Evolutionary conservation across 2,113 vertebrate species (phyloP), one percentile per base, ranked within the genome.

Genomic region (Coryphaenoides rupestris): DNA sequence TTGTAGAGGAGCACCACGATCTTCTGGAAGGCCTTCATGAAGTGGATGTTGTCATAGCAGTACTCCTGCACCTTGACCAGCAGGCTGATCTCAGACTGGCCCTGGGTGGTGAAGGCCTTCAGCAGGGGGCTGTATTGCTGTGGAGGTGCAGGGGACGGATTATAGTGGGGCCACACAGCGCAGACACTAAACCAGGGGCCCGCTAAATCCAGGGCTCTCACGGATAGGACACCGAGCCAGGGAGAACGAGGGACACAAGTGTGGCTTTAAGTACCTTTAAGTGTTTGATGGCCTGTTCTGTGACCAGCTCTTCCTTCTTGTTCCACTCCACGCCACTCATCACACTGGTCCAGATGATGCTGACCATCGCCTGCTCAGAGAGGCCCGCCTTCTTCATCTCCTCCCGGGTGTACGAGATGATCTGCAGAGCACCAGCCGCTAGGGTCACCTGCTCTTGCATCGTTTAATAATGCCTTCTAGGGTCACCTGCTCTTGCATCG

Each of bases 11-110:
- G 96, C 93, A 99, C 95, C 90, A 98, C 96, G 64, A 98, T 99
- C 94, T 99, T 99, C 93, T 98, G 96, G 85, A 99, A 99, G 90
- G 97, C 93, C 84, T 98, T 99, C 96, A 99, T 99, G 93, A 99
- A 99, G 87, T 98, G 95, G 89, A 99, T 99, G 91, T 99, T 99
- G 84, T 98, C 97, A 14, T 99, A 99, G 91, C 97, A 99, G 84
- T 99, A 99, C 91, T 99, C 97, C 88, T 99, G 97, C 88, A 99
- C 95, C 94, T 98, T 99, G 86, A 97, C 87, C 83, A 99, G 91
- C 86, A 99, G 94, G 70, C 93, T 98, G 90, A 99, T 90, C 85
- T 99, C 97, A 26, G 97, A 99, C 86, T 94, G 94, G 89, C 95
- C 96, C 93, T 99, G 96, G 81, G 95, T 95, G 73, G 95, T 98